A percentile compares a stretch with the other conserved stretches of the same genome.
These are phyloP conservation scores for Mus spretus DNA, from an alignment of 2,797 vertebrate genomes.

Conservation along the genomic window DNA sequence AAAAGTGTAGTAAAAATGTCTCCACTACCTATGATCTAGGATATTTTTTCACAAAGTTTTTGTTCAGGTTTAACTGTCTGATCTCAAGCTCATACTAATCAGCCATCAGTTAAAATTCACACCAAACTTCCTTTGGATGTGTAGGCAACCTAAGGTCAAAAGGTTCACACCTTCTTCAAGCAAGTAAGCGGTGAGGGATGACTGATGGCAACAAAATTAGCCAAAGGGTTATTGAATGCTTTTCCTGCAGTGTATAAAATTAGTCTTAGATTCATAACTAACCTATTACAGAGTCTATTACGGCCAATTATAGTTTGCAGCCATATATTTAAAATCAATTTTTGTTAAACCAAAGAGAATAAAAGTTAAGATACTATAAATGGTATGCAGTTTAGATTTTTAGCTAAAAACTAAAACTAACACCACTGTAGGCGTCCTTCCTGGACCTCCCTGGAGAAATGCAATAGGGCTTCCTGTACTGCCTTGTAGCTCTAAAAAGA, in stretches of 20 bases:
- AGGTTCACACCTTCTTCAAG: not conserved
- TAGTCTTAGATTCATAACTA: not conserved
- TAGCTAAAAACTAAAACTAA: not conserved
- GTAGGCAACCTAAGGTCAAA: not conserved
- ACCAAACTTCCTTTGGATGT: not conserved
- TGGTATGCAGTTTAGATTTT: constrained; percentile 17
- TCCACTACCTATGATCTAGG: not conserved
- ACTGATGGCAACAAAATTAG: not conserved
- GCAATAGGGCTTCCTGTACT: not conserved
- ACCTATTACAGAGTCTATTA: not conserved
- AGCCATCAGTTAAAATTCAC: not conserved
- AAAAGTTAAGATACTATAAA: not conserved
- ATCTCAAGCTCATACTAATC: not conserved
- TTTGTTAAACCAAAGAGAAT: not conserved
- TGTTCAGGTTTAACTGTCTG: not conserved
- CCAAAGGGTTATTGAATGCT: not conserved
- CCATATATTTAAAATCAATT: not conserved
- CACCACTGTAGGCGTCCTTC: not conserved
- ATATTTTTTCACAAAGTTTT: not conserved
- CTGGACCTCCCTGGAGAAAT: not conserved
- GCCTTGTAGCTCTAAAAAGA: not conserved
- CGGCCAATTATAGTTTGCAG: not conserved
- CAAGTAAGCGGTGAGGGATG: not conserved
- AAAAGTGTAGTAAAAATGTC: not conserved
- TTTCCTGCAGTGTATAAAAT: not conserved